These are phyloP conservation scores for Cuniculus paca DNA, from an alignment of 2,797 vertebrate genomes.

Conservation along the genomic window DNA sequence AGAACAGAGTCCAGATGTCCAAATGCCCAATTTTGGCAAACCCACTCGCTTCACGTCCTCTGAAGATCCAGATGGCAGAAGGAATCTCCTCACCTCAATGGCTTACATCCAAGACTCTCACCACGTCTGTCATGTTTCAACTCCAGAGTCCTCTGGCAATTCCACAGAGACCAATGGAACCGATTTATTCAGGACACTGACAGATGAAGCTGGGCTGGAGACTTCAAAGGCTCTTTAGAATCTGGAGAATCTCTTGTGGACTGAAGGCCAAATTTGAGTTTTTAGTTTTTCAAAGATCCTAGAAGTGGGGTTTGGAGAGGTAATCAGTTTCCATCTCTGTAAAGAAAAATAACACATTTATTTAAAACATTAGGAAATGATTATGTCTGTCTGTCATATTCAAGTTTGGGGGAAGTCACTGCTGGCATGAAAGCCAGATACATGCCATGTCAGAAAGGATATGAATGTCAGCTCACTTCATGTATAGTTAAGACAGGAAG, in stretches of 20 bases:
- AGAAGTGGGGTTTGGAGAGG: background rate
- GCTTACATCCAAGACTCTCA: background rate
- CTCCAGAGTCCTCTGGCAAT: background rate
- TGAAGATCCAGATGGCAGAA: background rate
- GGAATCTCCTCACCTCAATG: rapidly evolving
- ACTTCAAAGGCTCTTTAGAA: background rate
- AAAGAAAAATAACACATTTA: background rate
- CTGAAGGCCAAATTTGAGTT: background rate
- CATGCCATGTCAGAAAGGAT: rapidly evolving
- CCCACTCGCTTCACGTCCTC: rapidly evolving
- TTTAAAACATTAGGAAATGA: background rate
- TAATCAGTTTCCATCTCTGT: background rate
- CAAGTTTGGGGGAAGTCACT: background rate
- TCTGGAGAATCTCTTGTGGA: background rate
- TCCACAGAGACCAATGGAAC: background rate
- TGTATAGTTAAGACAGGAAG: background rate
- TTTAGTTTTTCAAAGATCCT: background rate
- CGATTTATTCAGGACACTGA: background rate
- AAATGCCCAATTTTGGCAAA: rapidly evolving
- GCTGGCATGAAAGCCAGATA: background rate
- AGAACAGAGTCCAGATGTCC: background rate
- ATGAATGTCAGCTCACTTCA: rapidly evolving
- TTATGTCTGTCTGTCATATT: background rate
- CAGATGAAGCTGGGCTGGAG: background rate
- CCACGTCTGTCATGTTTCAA: background rate